Evolutionary conservation across 2,888 invertebrate genomes (phyloP).

Genomic region (Oscheius sp.): DNA sequence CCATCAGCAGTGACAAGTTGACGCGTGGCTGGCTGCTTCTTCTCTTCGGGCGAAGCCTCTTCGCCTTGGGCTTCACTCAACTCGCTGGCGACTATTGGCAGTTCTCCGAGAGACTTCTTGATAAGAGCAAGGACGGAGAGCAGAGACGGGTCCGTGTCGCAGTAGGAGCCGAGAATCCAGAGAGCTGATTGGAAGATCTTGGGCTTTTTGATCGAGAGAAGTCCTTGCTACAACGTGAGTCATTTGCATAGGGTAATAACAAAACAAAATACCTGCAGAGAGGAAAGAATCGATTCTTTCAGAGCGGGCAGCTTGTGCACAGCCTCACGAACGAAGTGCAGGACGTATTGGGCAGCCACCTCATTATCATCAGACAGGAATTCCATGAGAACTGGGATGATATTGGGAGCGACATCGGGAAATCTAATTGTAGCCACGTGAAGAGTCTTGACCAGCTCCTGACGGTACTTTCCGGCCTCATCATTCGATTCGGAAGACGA

Average conservation of each 20-base stretch:
- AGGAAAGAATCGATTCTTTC: slow-evolving; percentile 82
- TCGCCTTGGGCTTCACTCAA: slow-evolving; percentile 81
- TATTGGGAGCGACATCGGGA: slow-evolving; percentile 91
- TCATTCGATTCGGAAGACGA: slow-evolving; percentile 80
- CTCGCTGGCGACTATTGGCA: slow-evolving; percentile 80
- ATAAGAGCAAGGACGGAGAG: slow-evolving; percentile 64
- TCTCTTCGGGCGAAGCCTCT: slow-evolving; percentile 62
- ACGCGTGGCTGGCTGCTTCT: slow-evolving; percentile 75
- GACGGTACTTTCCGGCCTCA: slow-evolving; percentile 91
- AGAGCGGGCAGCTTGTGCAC: slow-evolving; percentile 89
- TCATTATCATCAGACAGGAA: slow-evolving; percentile 82
- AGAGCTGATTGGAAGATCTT: slow-evolving; percentile 92
- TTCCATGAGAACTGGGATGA: slow-evolving; percentile 91
- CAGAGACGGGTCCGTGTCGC: slow-evolving; percentile 79
- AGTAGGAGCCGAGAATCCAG: slow-evolving; percentile 98
- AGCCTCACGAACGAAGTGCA: slow-evolving; percentile 94
- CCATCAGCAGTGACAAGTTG: slow-evolving; percentile 96
- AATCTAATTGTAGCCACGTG: slow-evolving; percentile 80
- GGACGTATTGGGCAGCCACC: slow-evolving; percentile 90
- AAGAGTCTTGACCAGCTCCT: slow-evolving; percentile 91
- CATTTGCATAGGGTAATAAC: too few species aligned
- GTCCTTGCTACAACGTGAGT: slow-evolving; percentile 81
- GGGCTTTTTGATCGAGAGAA: slow-evolving; percentile 88
- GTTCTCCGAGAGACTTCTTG: slow-evolving; percentile 73
- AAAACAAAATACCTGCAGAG: slow-evolving; percentile 58